Conservation (phyloP, 1,140 invertebrate species). For the Gryllus bimaculatus region DNA sequence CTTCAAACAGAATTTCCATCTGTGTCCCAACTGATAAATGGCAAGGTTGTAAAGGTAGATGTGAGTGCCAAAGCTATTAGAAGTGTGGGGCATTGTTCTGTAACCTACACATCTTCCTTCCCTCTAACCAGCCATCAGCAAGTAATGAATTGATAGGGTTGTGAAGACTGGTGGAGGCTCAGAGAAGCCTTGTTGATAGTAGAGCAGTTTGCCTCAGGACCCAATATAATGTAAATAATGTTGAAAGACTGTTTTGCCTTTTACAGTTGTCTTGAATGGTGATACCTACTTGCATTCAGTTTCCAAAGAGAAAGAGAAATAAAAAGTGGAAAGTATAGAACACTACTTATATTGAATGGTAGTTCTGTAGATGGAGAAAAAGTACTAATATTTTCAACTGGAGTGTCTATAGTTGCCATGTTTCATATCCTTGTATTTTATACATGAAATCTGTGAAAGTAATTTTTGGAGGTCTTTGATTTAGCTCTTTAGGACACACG, state of each 20-base stretch:
- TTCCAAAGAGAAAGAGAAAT: background rate
- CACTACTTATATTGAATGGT: background rate
- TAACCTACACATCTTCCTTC: background rate
- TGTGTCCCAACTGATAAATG: no score
- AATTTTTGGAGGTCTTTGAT: background rate
- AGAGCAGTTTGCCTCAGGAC: background rate
- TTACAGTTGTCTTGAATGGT: background rate
- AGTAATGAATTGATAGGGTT: background rate
- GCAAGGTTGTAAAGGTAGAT: no score
- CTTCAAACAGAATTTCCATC: no score
- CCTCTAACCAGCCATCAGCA: background rate
- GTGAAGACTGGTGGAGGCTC: background rate
- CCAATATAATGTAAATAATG: background rate
- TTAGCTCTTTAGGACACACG: background rate
- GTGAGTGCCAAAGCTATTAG: no score
- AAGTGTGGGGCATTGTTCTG: background rate
- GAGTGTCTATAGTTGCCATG: conserved; percentile 1
- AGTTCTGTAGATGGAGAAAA: background rate
- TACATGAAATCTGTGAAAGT: background rate
- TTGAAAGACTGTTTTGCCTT: conserved; percentile 2
- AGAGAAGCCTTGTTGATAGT: background rate
- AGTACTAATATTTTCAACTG: background rate
- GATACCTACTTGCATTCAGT: background rate
- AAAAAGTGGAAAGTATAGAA: background rate
- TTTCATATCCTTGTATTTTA: background rate